Conservation (phyloP, 2,888 invertebrate species). For the Ectropis crepuscularia region DNA sequence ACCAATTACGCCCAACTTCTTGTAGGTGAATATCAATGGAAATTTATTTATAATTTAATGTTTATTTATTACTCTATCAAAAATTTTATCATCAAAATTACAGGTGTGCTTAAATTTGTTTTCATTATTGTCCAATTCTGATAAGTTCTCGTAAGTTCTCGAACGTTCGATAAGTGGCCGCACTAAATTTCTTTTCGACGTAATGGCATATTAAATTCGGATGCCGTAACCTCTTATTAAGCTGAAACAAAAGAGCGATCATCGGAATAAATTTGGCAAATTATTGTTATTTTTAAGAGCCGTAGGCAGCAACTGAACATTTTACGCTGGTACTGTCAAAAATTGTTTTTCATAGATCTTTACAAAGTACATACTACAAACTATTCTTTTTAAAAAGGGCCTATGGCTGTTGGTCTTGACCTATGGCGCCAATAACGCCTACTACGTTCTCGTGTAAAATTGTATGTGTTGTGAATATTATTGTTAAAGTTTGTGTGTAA, state of each 20-base stretch:
- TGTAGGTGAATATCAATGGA: too few species aligned
- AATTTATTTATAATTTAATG: too few species aligned
- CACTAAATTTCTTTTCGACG: constrained; percentile 49
- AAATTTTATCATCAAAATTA: not conserved
- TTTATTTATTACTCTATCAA: not conserved
- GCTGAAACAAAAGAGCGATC: constrained; percentile 73
- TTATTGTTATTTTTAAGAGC: constrained; percentile 75
- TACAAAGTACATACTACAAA: too few species aligned
- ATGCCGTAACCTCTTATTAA: constrained; percentile 66
- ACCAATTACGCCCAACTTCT: too few species aligned
- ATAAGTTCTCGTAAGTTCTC: constrained; percentile 23
- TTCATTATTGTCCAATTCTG: constrained; percentile 24
- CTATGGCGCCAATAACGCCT: too few species aligned
- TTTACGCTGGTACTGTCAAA: not conserved
- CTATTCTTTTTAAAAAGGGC: too few species aligned
- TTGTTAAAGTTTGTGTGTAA: too few species aligned
- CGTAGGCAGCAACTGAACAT: constrained; percentile 45
- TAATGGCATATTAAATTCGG: constrained; percentile 73
- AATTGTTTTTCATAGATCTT: too few species aligned
- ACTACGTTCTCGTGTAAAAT: too few species aligned
- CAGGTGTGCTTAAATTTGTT: constrained; percentile 1
- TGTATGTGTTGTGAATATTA: too few species aligned
- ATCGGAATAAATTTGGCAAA: constrained; percentile 78
- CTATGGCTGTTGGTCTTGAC: too few species aligned
- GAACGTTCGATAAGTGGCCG: constrained; percentile 37